Conservation (phyloP, 2,888 invertebrate genomes). For the Clunio marinus region DNA sequence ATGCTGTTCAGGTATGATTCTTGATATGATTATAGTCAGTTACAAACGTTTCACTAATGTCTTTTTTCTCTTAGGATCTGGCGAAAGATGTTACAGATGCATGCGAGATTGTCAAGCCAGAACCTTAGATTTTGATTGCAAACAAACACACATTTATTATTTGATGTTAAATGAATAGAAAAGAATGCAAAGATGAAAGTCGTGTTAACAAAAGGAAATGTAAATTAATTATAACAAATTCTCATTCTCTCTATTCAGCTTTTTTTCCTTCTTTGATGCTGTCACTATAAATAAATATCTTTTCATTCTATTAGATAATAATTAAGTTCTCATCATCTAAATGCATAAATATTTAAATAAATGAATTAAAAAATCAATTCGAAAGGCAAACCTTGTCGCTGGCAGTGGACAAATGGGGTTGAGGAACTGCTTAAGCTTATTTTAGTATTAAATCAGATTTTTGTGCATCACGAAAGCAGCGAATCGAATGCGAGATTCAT, state of each 20-base stretch:
- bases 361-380: background rate
- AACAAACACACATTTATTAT: background rate
- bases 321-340: background rate
- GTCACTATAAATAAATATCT: too few relatives aligned
- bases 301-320: too few relatives aligned
- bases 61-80: background rate
- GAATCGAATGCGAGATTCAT: background rate
- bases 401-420: background rate
- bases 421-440: background rate
- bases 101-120: background rate
- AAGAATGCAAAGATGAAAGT: background rate
- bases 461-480: background rate
- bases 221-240: background rate
- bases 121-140: background rate
- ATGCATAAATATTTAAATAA: background rate
- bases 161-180: background rate
- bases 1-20: constrained; percentile 24
- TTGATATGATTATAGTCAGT: background rate
- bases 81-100: background rate
- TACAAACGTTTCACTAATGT: background rate
- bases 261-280: too few relatives aligned
- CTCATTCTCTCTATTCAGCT: background rate
- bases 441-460: constrained; percentile 17
- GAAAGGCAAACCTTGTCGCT: background rate
- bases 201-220: constrained; percentile 4